These are phyloP conservation scores for Arothron firmamentum DNA, from an alignment of 2,113 vertebrate species.

Conservation along the genomic window DNA sequence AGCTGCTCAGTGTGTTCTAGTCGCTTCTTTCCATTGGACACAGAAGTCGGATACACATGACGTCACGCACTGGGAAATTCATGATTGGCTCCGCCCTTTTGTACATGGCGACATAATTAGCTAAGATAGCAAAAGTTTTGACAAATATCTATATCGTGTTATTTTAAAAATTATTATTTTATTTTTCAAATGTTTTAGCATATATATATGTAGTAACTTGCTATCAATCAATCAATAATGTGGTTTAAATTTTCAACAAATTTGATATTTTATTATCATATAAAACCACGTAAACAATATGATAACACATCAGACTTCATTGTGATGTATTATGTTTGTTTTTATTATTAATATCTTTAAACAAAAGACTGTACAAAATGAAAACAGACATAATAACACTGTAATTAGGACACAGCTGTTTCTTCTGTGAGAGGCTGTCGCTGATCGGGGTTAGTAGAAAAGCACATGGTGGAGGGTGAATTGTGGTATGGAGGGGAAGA, in stretches of 20 bases:
- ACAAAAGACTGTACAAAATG: constrained; percentile 52
- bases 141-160: too few relatives aligned
- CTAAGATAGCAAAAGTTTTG: neutral
- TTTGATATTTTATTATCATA: too few relatives aligned
- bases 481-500: constrained; percentile 42
- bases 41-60: constrained; percentile 36
- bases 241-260: too few relatives aligned
- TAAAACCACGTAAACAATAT: neutral
- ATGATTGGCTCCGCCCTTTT: constrained; percentile 16
- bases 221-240: too few relatives aligned
- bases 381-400: constrained; percentile 64
- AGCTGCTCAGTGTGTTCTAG: constrained; percentile 8
- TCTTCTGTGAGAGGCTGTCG: constrained; percentile 46
- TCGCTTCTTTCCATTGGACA: constrained; percentile 43
- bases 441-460: constrained; percentile 55
- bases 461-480: constrained; percentile 17
- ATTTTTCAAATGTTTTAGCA: too few relatives aligned
- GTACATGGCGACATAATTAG: neutral
- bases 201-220: too few relatives aligned
- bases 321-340: constrained; percentile 58
- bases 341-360: constrained; percentile 66
- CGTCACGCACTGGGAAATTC: constrained; percentile 49
- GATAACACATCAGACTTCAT: neutral
- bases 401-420: constrained; percentile 52
- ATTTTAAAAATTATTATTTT: too few relatives aligned